These are phyloP conservation scores for Sycophila sp. DNA, from an alignment of 1,140 invertebrate species.

Conservation along the genomic window DNA sequence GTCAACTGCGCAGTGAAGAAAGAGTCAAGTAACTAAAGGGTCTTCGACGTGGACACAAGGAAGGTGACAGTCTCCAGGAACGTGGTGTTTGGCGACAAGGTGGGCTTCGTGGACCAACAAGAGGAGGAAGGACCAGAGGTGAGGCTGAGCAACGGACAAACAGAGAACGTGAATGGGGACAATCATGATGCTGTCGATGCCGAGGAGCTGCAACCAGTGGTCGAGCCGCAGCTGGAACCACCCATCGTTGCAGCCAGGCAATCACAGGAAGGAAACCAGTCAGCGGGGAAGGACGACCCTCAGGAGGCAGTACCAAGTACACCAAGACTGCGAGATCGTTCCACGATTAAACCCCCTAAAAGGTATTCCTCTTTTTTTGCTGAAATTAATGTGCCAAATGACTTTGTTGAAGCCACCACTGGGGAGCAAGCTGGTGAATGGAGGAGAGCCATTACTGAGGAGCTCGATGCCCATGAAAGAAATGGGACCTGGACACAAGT, in stretches of 20 bases:
- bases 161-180: too few relatives aligned
- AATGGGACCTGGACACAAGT: slow-evolving; percentile 41
- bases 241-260: neutral
- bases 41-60: neutral
- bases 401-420: slow-evolving; percentile 38
- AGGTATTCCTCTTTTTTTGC: slow-evolving; percentile 2
- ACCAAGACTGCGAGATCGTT: too few relatives aligned
- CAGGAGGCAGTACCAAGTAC: too few relatives aligned
- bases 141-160: too few relatives aligned
- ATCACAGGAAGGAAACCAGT: neutral
- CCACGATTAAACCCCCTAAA: neutral
- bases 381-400: slow-evolving; percentile 22
- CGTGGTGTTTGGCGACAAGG: too few relatives aligned
- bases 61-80: neutral
- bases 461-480: slow-evolving; percentile 36
- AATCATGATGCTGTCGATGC: too few relatives aligned
- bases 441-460: slow-evolving; percentile 42
- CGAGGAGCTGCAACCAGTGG: neutral
- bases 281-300: too few relatives aligned
- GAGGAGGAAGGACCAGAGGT: neutral
- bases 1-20: slow-evolving; percentile 48
- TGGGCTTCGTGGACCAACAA: too few relatives aligned
- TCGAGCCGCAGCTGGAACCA: neutral
- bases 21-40: neutral
- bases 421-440: slow-evolving; percentile 38